Percentiles rank a stretch among this genome's conserved stretches.
phyloP scores from a whole-genome alignment of 2,113 vertebrate genomes.

The Melanotaenia duboulayi region DNA sequence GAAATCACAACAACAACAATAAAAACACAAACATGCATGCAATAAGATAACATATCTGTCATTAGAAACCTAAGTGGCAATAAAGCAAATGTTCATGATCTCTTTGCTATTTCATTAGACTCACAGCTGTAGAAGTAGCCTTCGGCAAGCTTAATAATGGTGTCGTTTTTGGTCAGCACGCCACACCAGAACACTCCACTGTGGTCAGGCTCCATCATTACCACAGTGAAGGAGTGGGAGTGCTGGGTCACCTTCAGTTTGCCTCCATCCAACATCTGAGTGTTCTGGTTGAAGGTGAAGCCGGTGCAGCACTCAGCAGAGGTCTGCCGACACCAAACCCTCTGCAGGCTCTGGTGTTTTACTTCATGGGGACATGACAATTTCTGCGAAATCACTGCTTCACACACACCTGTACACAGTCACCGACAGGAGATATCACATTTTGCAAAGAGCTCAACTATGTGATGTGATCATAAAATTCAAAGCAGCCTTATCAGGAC shows the following conservation, averaged over 20 bases:
- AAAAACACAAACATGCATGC: too few relatives aligned
- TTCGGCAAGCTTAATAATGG: constrained; percentile 70
- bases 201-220: constrained; percentile 8
- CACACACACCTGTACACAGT: constrained; percentile 40
- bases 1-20: too few relatives aligned
- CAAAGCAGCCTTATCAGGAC: too few relatives aligned
- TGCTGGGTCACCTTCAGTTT: constrained; percentile 44
- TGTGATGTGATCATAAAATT: too few relatives aligned
- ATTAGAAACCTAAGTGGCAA: too few relatives aligned
- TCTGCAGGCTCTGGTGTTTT: constrained; percentile 2
- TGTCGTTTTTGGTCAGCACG: constrained; percentile 24
- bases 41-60: too few relatives aligned
- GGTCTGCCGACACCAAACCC: constrained; percentile 70
- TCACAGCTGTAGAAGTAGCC: constrained; percentile 50
- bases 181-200: constrained; percentile 76
- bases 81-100: too few relatives aligned
- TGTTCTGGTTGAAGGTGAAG: constrained; percentile 21
- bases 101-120: background rate
- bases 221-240: constrained; percentile 48
- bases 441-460: too few relatives aligned
- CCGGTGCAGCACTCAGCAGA: constrained; percentile 56
- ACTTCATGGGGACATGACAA: constrained; percentile 47
- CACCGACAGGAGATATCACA: too few relatives aligned
- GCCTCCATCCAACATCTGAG: background rate
- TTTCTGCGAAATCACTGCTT: constrained; percentile 25